A percentile compares a stretch with the other conserved stretches of the same genome.
phyloP scores from a whole-genome alignment of 2,113 vertebrate genomes.

The Poecilia latipinna region DNA sequence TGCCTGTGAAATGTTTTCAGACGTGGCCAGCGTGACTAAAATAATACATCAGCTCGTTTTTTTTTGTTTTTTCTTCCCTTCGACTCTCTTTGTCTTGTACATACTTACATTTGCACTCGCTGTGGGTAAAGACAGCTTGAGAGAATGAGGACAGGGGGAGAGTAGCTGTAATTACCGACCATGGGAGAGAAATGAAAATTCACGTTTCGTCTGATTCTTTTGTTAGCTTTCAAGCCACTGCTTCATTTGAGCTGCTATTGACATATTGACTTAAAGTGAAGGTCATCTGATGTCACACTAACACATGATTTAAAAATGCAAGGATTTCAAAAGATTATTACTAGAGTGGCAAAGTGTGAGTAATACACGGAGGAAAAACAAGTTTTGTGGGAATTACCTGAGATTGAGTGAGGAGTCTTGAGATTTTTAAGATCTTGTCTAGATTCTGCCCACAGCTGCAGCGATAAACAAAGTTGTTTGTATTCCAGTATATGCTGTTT shows the following conservation, averaged over 20 bases:
- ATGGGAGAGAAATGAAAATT: conserved; percentile 73
- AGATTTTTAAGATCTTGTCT: conserved; percentile 14
- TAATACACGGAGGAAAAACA: conserved; percentile 2
- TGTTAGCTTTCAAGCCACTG: conserved; percentile 65
- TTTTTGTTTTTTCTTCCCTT: not conserved
- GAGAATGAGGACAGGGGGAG: conserved; percentile 53
- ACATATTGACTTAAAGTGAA: conserved; percentile 61
- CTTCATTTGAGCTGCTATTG: conserved; percentile 64
- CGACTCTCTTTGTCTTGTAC: conserved; percentile 32
- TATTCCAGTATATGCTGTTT: conserved; percentile 1
- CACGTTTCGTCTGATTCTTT: conserved; percentile 64
- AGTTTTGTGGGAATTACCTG: conserved; percentile 7
- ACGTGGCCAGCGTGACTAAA: conserved; percentile 77
- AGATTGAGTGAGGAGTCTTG: conserved; percentile 19
- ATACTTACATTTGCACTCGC: conserved; percentile 48
- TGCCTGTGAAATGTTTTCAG: conserved; percentile 80
- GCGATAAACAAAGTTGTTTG: not conserved
- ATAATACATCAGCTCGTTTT: conserved; percentile 75
- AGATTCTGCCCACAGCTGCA: not conserved
- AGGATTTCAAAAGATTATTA: conserved; percentile 38
- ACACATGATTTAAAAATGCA: conserved; percentile 40
- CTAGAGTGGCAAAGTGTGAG: conserved; percentile 16
- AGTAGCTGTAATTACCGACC: conserved; percentile 66
- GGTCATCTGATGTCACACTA: conserved; percentile 37
- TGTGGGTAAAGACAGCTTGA: conserved; percentile 47